Evolutionary conservation across 2,888 invertebrate genomes (phyloP), one percentile per base, ranked within the genome.

Genomic region (Polydrusus tereticollis): DNA sequence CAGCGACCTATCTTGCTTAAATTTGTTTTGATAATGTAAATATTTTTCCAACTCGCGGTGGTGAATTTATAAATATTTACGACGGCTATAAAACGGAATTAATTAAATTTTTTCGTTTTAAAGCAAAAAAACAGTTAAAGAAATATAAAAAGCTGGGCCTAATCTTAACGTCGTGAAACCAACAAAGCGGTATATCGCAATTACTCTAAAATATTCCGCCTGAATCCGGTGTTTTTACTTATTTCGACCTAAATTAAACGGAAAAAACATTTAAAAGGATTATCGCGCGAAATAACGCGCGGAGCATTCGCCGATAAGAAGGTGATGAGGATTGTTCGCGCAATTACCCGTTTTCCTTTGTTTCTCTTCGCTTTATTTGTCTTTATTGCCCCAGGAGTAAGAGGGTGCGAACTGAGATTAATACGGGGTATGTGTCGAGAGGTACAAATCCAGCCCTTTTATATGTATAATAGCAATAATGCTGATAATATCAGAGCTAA

Each of bases 341-440:
- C 70, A 45, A 65, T 71, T 65, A 65, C 65, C 70, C 70, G 52
- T 59, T 65, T 59, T 71, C 65, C 70, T 71, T 71, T 71, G 70
- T 71, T 71, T 65, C 58, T 63, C 55, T 64, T 65, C 59, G 70
- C 65, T 65, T 60, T 59, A 71, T 71, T 71, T 71, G 65, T 59
- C 50, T 71, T 71, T 65, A 65, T 65, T 65, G 36, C 47, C n/a
- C 23, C 16, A n/a, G 18, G 29, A 20, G 20, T 10, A 33, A 60
- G 60, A 60, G 70, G 70, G 57, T 45, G 45, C 21, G 26, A 45
- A n/a, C 14, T 36, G 18, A 58, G 67, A 67, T 67, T 67, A 67
- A 50, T 38, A 29, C 43, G 16, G 59, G 47, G 45, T 59, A 58
- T 55, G 43, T 55, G 38, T 36, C 20, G 23, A 47, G 59, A 36